phyloP scores from a whole-genome alignment of 1,140 invertebrate species.

The Drosophila leontia region DNA sequence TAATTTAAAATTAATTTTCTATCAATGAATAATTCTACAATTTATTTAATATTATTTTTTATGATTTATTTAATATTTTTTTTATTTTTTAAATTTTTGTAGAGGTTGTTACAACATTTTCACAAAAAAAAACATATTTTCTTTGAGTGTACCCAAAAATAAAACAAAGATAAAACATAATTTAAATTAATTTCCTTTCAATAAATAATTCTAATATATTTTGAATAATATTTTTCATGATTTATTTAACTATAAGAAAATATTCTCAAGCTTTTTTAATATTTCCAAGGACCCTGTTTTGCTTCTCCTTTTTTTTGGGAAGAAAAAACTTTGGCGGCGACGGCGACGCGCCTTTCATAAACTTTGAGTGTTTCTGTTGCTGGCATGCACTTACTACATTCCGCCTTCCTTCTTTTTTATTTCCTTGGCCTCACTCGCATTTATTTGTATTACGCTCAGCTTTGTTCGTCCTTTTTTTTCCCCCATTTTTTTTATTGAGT shows the following conservation, averaged over 20 bases:
- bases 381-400: conserved; percentile 77
- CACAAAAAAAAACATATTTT: neutral
- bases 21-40: neutral
- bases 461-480: conserved; percentile 38
- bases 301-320: neutral
- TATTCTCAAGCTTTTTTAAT: neutral
- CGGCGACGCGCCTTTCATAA: conserved; percentile 77
- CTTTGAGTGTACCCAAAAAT: neutral
- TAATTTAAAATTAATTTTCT: neutral
- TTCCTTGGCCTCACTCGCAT: conserved; percentile 49
- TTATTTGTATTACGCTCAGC: conserved; percentile 77
- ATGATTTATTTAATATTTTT: neutral
- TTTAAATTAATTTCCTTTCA: neutral
- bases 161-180: neutral
- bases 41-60: neutral
- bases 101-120: neutral
- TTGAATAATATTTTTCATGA: neutral
- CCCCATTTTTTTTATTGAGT: conserved; percentile 47
- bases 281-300: conserved; percentile 5
- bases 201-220: neutral
- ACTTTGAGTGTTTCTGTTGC: conserved; percentile 80
- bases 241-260: neutral
- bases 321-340: conserved; percentile 68
- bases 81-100: neutral
- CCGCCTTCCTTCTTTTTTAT: conserved; percentile 15